Evolutionary conservation across 2,888 invertebrate species (phyloP), one percentile per base, ranked within the genome.

Genomic region (Ypsolopha sequella): DNA sequence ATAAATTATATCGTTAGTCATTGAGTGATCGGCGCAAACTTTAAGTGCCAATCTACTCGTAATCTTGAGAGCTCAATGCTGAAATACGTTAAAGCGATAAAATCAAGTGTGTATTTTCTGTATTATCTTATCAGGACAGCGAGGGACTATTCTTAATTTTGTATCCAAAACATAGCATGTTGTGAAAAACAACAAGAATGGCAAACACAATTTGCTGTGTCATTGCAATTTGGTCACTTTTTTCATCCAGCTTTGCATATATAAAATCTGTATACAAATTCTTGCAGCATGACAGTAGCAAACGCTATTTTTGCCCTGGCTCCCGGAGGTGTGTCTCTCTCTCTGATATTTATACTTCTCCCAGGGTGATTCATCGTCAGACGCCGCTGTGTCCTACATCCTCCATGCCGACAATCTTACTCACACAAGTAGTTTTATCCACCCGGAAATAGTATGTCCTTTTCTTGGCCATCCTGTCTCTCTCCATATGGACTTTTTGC

Each of bases 281-380:
- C 47, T 14, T 9, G 79, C 79, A 80, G 80, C 77, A 80, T 80
- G 81, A 82, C 78, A 76, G 76, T 65, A 66, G 63, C 62, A 58
- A 63, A 65, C 60, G 72, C 80, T 84, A 84, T 85, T 85, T 85
- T 74, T 66, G 80, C 68, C 68, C 65, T 73, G 69, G 72, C 72
- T 71, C 78, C 75, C 79, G 80, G 78, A 85, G 85, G 85, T 82
- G 84, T 84, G 85, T 82, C 84, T 24, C 24, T 24, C 24, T 24
- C 24, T 80, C 78, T 75, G 77, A 69, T 84, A 81, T 82, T 78
- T 78, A 81, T 84, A 84, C 70, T 67, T 66, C 70, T 60, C 63
- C 67, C 73, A 69, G 64, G 64, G 68, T 84, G 85, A 85, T 64
- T 85, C 85, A 85, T 70, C 65, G 33, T 46, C 44, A 50, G 50